Percentiles rank a stretch among this genome's conserved stretches.
These are phyloP conservation scores for Falco concolor DNA, from an alignment of 2,797 vertebrate genomes.

Conservation along the genomic window DNA sequence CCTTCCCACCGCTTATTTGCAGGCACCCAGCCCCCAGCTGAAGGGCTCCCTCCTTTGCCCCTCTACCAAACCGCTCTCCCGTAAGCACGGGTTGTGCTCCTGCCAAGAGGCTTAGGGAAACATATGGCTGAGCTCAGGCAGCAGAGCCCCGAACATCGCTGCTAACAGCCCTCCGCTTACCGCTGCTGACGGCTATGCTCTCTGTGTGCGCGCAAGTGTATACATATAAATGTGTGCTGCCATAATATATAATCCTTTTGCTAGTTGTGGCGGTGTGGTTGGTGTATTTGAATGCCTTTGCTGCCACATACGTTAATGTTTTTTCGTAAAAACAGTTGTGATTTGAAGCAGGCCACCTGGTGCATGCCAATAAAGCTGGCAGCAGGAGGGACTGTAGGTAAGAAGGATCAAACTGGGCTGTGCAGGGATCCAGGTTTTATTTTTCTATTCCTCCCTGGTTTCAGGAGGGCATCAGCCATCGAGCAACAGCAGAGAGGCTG, in stretches of 20 bases:
- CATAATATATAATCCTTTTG: not conserved
- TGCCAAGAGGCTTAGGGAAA: not conserved
- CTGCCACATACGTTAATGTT: not conserved
- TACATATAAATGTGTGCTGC: not conserved
- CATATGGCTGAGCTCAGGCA: not conserved
- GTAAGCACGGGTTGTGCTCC: accelerated
- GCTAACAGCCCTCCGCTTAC: not conserved
- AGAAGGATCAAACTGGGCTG: not conserved
- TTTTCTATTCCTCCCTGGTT: not conserved
- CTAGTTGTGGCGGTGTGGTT: accelerated
- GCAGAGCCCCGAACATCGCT: not conserved
- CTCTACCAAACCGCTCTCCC: not conserved
- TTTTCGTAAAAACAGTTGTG: not conserved
- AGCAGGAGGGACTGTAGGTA: not conserved
- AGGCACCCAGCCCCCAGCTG: not conserved
- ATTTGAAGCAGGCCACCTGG: not conserved
- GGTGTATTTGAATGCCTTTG: no score
- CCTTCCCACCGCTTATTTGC: not conserved
- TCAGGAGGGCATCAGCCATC: not conserved
- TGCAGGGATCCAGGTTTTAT: not conserved
- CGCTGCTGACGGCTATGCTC: not conserved
- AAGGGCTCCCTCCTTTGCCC: not conserved
- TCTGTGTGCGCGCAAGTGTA: accelerated
- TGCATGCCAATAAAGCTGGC: not conserved
- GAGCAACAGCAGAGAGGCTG: not conserved